Conservation (phyloP, 2,113 vertebrate species). For the Antigone vipio region DNA sequence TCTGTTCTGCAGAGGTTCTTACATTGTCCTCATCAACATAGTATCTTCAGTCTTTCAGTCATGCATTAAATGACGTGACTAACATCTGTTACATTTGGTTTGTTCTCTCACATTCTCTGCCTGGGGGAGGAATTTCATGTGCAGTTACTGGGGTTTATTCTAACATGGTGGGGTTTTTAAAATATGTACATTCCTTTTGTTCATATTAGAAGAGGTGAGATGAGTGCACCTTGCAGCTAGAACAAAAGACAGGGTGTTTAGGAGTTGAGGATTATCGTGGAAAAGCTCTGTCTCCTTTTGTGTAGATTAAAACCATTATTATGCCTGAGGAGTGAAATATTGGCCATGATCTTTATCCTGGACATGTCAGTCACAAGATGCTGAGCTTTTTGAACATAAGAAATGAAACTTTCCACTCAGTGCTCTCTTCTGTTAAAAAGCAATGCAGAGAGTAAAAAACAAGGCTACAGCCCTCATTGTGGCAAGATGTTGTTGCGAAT, state of each 20-base stretch:
- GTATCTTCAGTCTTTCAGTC: constrained; percentile 28
- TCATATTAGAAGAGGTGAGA: not conserved
- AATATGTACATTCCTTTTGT: not conserved
- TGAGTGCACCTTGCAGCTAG: not conserved
- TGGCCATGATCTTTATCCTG: not conserved
- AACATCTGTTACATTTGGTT: constrained; percentile 43
- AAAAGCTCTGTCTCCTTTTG: not conserved
- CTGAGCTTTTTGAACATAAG: not conserved
- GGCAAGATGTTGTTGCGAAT: not conserved
- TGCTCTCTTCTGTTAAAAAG: not conserved
- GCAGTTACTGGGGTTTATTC: not conserved
- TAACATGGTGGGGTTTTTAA: accelerated
- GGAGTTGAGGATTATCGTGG: not conserved
- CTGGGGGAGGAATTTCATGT: constrained; percentile 5
- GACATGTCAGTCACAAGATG: not conserved
- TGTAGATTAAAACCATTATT: not conserved
- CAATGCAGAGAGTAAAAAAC: not conserved
- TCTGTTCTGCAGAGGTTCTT: not conserved
- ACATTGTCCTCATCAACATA: not conserved
- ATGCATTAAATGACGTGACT: constrained; percentile 34
- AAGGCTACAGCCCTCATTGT: not conserved
- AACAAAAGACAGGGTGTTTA: not conserved
- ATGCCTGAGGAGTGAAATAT: not conserved
- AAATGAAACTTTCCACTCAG: not conserved
- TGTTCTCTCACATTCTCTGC: constrained; percentile 15